Evolutionary conservation across 2,888 invertebrate species (phyloP), one percentile per base, ranked within the genome.

Genomic region (Ypsolopha scabrella): DNA sequence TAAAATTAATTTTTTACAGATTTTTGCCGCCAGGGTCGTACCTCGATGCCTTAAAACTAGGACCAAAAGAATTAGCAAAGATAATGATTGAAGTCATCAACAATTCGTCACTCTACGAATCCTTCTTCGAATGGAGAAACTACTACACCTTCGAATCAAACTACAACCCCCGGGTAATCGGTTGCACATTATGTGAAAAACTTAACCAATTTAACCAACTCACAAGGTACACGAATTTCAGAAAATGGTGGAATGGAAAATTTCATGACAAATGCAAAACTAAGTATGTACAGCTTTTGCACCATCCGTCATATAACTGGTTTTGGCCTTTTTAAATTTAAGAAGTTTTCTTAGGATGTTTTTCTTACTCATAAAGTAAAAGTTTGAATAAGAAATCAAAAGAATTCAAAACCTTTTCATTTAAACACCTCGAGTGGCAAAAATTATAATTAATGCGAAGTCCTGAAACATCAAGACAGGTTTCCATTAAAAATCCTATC

Each of bases 11-110:
- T 45, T 7, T 44, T 51, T 51, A 8, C 48, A 53, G 53, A 44
- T 53, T 53, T 48, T 35, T 53, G 10, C 53, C 53, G 9, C 48
- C 48, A 7, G 48, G 51, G 1, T 53, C 53, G 1, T 53, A 48
- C 48, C 11, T 53, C 9, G 14, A 53, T 39, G 53, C 41, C 14
- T 33, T 41, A 13, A n/a, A 36, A 14, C 41, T 51, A 9, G 48
- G 48, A 4, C 48, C 53, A 9, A 24, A 36, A 33, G 34, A 41
- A 6, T 13, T 51, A 33, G 53, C 53, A 10, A n/a, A 36, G 7
- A 47, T n/a, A 11, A 53, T 53, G 48, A 36, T 43, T 24, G 11
- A 43, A 13, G 35, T 50, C 35, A 47, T 53, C 13, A n/a, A 10
- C 11, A 37, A 35, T 7, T 37, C 34, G 9, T 10, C 41, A 7